Percentiles rank a stretch among this genome's conserved stretches.
Evolutionary conservation across 1,140 invertebrate species (phyloP).

Genomic region (Thaumatotibia leucotreta): DNA sequence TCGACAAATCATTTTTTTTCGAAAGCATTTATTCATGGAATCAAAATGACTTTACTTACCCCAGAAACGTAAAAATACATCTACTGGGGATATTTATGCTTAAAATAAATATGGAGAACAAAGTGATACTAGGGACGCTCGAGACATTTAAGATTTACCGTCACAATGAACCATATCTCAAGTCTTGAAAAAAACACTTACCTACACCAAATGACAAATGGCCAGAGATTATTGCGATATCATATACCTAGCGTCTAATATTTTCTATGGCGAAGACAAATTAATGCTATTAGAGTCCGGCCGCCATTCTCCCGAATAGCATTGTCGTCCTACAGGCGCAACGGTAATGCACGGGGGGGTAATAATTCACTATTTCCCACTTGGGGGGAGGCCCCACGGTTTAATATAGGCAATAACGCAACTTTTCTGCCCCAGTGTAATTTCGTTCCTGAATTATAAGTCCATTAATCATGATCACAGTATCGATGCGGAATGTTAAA

Average conservation of each 20-base stretch:
- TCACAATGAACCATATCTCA: neutral
- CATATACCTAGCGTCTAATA: conserved; percentile 10
- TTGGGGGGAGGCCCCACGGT: conserved; percentile 19
- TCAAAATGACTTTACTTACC: too few relatives aligned
- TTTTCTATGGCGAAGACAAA: conserved; percentile 12
- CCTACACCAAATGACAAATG: conserved; percentile 9
- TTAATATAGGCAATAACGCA: conserved; percentile 49
- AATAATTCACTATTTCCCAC: conserved; percentile 44
- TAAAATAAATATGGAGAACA: neutral
- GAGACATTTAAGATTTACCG: neutral
- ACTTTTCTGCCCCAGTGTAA: conserved; percentile 41
- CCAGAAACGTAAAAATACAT: too few relatives aligned
- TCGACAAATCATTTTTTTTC: too few relatives aligned
- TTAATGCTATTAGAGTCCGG: conserved; percentile 12
- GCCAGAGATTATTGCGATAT: conserved; percentile 11
- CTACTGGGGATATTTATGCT: too few relatives aligned
- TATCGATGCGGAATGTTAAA: conserved; percentile 23
- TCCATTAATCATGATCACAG: conserved; percentile 41
- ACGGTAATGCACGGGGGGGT: conserved; percentile 32
- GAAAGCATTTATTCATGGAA: too few relatives aligned
- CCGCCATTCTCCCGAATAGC: conserved; percentile 25
- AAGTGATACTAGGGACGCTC: neutral
- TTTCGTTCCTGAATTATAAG: conserved; percentile 52
- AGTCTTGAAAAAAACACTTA: conserved; percentile 4
- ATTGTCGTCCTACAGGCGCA: conserved; percentile 35